Evolutionary conservation across 2,113 vertebrate genomes (phyloP).

Genomic region (Hypomesus transpacificus): DNA sequence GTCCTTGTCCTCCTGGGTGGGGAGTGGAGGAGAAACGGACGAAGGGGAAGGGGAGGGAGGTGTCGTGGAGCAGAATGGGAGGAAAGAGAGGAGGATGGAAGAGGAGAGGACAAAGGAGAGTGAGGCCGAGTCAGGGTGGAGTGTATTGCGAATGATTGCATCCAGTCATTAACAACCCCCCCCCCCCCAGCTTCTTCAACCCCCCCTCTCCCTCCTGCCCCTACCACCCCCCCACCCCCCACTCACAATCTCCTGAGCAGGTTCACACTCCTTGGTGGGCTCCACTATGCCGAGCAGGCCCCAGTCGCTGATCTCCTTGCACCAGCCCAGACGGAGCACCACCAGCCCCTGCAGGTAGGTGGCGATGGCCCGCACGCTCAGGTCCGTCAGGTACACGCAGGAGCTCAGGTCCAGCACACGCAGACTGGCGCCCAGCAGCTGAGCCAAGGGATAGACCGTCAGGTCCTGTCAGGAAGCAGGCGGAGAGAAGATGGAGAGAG

Average conservation of each 20-base stretch:
- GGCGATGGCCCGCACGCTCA: constrained; percentile 70
- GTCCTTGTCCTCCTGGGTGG: constrained; percentile 59
- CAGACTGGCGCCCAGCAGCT: constrained; percentile 59
- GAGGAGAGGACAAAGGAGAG: no score
- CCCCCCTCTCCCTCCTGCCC: not conserved
- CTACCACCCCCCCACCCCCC: not conserved
- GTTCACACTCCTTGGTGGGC: constrained; percentile 43
- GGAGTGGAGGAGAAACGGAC: not conserved
- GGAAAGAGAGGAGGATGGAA: no score
- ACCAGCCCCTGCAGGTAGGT: constrained; percentile 68
- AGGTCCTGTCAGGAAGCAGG: constrained; percentile 62
- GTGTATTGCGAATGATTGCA: no score
- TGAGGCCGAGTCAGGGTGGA: no score
- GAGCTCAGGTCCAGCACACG: constrained; percentile 77
- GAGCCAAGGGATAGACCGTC: constrained; percentile 67
- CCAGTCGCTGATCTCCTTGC: constrained; percentile 79
- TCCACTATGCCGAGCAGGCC: constrained; percentile 76
- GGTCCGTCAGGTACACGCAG: constrained; percentile 73
- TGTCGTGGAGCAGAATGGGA: not conserved
- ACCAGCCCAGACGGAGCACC: constrained; percentile 76
- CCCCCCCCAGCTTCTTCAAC: no score
- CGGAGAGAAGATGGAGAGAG: no score
- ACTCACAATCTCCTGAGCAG: constrained; percentile 54
- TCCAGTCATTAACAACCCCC: no score
- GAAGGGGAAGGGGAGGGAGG: accelerated